Percentiles rank a stretch among this genome's conserved stretches.
phyloP scores from a whole-genome alignment of 2,797 vertebrate species.

The Catamblyrhynchus diadema region DNA sequence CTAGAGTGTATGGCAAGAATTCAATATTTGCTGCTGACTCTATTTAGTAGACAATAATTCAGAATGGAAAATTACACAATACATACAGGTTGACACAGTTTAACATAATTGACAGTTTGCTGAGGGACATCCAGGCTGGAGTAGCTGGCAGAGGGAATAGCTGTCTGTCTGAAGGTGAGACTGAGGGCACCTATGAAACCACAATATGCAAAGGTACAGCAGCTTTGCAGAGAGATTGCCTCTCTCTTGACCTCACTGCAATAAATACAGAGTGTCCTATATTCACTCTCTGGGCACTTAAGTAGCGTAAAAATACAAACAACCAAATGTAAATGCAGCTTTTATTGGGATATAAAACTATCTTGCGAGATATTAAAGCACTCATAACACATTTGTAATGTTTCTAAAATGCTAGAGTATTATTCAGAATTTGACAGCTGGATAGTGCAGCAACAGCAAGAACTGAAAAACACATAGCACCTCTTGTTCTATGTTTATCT shows the following conservation, averaged over 20 bases:
- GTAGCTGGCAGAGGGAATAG: not conserved
- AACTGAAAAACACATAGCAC: not conserved
- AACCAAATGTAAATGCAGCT: constrained; percentile 28
- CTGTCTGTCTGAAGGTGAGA: constrained; percentile 37
- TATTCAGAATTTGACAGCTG: constrained; percentile 12
- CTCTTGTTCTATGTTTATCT: not conserved
- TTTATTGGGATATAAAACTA: constrained; percentile 39
- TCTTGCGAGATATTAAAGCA: constrained; percentile 17
- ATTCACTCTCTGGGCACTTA: not conserved
- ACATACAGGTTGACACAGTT: not conserved
- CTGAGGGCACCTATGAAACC: not conserved
- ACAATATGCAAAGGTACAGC: not conserved
- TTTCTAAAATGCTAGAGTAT: constrained; percentile 5
- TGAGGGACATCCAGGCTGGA: constrained; percentile 22
- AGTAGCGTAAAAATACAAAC: constrained; percentile 27
- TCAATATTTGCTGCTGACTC: constrained; percentile 50
- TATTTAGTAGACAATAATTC: constrained; percentile 47
- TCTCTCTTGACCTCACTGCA: not conserved
- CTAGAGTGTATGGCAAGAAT: not conserved
- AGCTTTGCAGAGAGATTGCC: not conserved
- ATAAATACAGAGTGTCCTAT: not conserved
- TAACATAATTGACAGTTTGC: constrained; percentile 53
- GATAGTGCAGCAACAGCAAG: not conserved
- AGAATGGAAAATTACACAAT: constrained; percentile 14
- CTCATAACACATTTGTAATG: not conserved